Evolutionary conservation across 2,888 invertebrate species (phyloP), one percentile per base, ranked within the genome.

Genomic region (Bombylius major): DNA sequence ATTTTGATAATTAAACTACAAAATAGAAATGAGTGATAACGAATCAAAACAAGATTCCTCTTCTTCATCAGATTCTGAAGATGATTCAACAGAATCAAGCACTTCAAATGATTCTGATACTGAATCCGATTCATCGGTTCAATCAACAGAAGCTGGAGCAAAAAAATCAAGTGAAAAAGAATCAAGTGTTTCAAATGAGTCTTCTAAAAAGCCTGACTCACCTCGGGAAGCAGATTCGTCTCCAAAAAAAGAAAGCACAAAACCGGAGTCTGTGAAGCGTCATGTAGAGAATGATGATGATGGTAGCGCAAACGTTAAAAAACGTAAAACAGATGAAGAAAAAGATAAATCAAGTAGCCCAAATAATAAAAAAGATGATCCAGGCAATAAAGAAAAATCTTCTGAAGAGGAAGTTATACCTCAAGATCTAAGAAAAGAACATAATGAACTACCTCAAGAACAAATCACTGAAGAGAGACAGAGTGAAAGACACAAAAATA

Each of bases 31-130:
- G 54, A 54, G 54, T 50, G 49, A 45, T 12, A 13, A 39, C 33
- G 49, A 54, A 45, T 54, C 49, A 5, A 54, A 47, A 31, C 11
- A 31, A 31, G 31, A 32, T 49, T 49, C 54, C 5, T 49, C 44
- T n/a, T 49, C 49, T 42, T 50, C 54, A 39, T 49, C 49, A 52
- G 44, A 53, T 51, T 54, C 58, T 13, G 52, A 59, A n/a, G 45
- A 51, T 36, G 59, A 55, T 50, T 49, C 54, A 12, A 46, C 33
- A 47, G 45, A 14, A 45, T 47, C 47, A 13, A 33, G 39, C 23
- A 50, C 39, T 36, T 50, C 47, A 9, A 49, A 56, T 51, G 33
- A 54, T 46, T 49, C 46, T n/a, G 47, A 50, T 23, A 48, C 39
- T 46, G 47, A 56, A 42, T 42, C 39, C 5, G 39, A 42, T 4